Evolutionary conservation across 1,140 invertebrate species (phyloP).

Genomic region (Philotrypesis tridentata): DNA sequence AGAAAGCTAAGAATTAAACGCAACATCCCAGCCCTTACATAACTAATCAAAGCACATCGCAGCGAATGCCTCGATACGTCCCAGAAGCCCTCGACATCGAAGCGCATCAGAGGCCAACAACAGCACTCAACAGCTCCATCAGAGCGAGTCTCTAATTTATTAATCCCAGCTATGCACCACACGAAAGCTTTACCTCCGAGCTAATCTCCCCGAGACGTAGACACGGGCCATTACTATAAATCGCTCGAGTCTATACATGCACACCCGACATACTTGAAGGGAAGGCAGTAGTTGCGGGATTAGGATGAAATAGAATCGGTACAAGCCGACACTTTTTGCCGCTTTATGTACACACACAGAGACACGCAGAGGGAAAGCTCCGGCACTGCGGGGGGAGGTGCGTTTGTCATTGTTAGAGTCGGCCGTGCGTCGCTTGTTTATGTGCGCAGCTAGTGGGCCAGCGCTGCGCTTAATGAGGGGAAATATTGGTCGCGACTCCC

Average conservation of each 20-base stretch:
- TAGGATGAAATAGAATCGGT: no score
- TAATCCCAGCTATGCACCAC: neutral
- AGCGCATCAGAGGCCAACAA: neutral
- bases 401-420: conserved; percentile 3
- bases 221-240: no score
- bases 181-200: neutral
- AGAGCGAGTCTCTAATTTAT: neutral
- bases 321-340: no score
- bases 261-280: no score
- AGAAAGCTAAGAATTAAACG: no score
- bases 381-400: neutral
- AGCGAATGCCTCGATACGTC: neutral
- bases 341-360: neutral
- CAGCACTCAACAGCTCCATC: neutral
- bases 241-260: no score
- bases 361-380: neutral
- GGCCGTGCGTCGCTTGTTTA: neutral
- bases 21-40: no score
- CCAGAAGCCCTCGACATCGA: neutral
- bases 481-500: neutral
- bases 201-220: neutral
- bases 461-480: neutral
- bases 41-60: no score
- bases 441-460: neutral
- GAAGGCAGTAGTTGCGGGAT: no score